A percentile compares a stretch with the other conserved stretches of the same genome.
Conservation (phyloP, 2,113 vertebrate species). For the Perca flavescens region DNA sequence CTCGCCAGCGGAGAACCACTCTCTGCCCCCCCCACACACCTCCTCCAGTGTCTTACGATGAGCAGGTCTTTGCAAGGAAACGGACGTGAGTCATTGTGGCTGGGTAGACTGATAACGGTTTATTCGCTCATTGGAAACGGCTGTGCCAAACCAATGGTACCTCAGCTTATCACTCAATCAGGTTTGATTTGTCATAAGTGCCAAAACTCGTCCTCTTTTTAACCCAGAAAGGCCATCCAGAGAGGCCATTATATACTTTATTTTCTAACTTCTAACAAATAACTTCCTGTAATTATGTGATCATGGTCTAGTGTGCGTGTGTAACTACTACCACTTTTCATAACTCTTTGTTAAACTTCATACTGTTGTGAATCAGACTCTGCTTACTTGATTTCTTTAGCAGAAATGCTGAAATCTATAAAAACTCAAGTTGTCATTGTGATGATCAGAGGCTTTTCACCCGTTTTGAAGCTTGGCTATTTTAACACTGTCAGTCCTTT, state of each 20-base stretch:
- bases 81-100: slow-evolving; percentile 74
- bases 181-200: slow-evolving; percentile 31
- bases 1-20: slow-evolving; percentile 4
- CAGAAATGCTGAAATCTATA: background rate
- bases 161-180: slow-evolving; percentile 30
- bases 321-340: background rate
- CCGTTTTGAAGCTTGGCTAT: background rate
- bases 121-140: slow-evolving; percentile 32
- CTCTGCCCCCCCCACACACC: slow-evolving; percentile 21
- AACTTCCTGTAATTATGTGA: slow-evolving; percentile 23
- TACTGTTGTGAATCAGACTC: slow-evolving; percentile 2
- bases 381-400: slow-evolving; percentile 13
- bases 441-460: background rate
- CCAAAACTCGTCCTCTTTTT: background rate
- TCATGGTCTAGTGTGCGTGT: background rate
- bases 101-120: slow-evolving; percentile 45
- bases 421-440: background rate
- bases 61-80: slow-evolving; percentile 54
- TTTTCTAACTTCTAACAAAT: background rate
- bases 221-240: background rate
- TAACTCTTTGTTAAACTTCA: slow-evolving; percentile 10
- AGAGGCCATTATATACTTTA: background rate
- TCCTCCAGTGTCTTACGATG: slow-evolving; percentile 27
- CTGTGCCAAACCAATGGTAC: slow-evolving; percentile 33
- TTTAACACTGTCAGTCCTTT: background rate